These are phyloP conservation scores for Malacoctenus gilli DNA, from an alignment of 2,797 vertebrate species.

Conservation along the genomic window DNA sequence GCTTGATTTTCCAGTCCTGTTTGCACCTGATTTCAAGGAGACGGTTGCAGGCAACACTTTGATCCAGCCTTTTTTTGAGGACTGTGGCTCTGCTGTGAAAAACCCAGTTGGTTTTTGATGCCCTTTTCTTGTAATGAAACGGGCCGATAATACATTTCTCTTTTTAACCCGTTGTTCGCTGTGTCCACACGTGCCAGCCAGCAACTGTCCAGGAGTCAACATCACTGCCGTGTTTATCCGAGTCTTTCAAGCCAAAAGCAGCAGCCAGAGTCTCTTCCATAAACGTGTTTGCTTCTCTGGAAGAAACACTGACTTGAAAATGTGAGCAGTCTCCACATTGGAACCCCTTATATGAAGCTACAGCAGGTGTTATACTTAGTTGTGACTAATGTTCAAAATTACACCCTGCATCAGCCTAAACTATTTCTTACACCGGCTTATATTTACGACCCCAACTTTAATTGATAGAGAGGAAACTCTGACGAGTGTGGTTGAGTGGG, in stretches of 20 bases:
- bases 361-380: too few species aligned
- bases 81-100: constrained; percentile 39
- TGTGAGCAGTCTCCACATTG: too few species aligned
- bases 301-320: too few species aligned
- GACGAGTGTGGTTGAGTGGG: too few species aligned
- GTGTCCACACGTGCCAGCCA: constrained; percentile 2
- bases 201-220: neutral
- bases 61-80: constrained; percentile 48
- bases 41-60: constrained; percentile 63
- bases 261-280: too few species aligned
- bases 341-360: too few species aligned
- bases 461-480: too few species aligned
- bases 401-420: too few species aligned
- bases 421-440: too few species aligned
- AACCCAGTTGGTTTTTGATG: constrained; percentile 23
- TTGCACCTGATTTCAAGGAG: constrained; percentile 62
- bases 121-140: constrained; percentile 46
- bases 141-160: constrained; percentile 8
- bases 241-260: constrained; percentile 1
- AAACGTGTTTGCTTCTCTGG: too few species aligned
- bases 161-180: constrained; percentile 8
- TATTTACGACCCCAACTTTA: too few species aligned
- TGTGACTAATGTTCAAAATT: too few species aligned
- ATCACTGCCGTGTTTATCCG: neutral
- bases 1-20: constrained; percentile 56